These are phyloP conservation scores for Ophion obscuratus DNA, from an alignment of 2,888 invertebrate species.

Conservation along the genomic window DNA sequence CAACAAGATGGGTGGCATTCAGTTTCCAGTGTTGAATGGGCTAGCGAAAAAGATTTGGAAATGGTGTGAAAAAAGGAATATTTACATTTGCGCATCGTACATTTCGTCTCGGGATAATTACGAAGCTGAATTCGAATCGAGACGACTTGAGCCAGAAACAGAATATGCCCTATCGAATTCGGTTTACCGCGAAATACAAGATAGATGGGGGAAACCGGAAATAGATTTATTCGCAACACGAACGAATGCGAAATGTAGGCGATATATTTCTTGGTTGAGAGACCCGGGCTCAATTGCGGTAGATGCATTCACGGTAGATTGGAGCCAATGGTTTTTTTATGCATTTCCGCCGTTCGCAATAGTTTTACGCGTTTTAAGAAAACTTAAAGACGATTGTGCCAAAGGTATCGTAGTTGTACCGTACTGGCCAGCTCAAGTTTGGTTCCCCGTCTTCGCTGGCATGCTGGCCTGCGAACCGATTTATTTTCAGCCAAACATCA, in stretches of 20 bases:
- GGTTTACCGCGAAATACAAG: conserved; percentile 59
- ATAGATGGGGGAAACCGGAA: conserved; percentile 55
- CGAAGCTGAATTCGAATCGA: conserved; percentile 39
- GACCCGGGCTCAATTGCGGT: conserved; percentile 62
- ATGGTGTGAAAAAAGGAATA: conserved; percentile 26
- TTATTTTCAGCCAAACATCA: conserved; percentile 50
- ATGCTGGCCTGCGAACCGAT: conserved; percentile 54
- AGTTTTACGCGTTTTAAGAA: conserved; percentile 60
- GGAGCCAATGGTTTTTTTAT: too few relatives aligned
- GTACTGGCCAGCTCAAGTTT: conserved; percentile 62
- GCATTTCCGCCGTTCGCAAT: conserved; percentile 48
- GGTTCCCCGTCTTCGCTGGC: conserved; percentile 53
- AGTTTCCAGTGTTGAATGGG: conserved; percentile 14
- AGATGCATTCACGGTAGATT: conserved; percentile 63
- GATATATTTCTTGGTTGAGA: conserved; percentile 65
- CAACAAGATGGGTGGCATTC: conserved; percentile 30
- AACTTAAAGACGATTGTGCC: conserved; percentile 52
- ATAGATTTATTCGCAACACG: conserved; percentile 64
- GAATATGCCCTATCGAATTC: conserved; percentile 37
- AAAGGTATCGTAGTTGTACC: conserved; percentile 65
- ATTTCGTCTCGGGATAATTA: conserved; percentile 34
- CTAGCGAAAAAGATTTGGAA: not conserved
- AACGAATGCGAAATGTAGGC: conserved; percentile 65
- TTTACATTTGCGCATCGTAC: conserved; percentile 32
- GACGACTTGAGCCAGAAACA: conserved; percentile 36